Conservation (phyloP, 2,113 vertebrate species). For the Triplophysa dalaica region DNA sequence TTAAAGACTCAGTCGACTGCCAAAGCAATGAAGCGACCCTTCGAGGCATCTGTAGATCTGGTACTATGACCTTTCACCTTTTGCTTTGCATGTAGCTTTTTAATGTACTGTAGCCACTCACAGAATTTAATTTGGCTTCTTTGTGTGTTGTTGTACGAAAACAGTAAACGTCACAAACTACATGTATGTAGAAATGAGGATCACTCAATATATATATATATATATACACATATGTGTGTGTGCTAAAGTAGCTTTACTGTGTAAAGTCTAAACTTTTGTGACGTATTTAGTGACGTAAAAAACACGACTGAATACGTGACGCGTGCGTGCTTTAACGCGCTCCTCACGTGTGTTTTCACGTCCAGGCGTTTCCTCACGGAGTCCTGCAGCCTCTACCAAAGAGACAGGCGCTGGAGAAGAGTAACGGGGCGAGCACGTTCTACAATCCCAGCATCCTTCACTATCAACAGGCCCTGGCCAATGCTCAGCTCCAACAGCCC, state of each 20-base stretch:
- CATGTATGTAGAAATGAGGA: constrained; percentile 54
- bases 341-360: constrained; percentile 63
- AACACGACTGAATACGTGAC: no score
- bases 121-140: constrained; percentile 90
- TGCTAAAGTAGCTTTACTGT: constrained; percentile 6
- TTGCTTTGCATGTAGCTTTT: constrained; percentile 99
- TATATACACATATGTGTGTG: neutral
- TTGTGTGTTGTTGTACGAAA: constrained; percentile 75
- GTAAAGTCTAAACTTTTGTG: constrained; percentile 12
- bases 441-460: constrained; percentile 97
- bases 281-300: neutral
- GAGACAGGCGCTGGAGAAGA: constrained; percentile 98
- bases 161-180: constrained; percentile 64
- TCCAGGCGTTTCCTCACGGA: constrained; percentile 92
- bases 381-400: constrained; percentile 98
- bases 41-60: constrained; percentile 99
- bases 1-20: constrained; percentile 99
- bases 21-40: constrained; percentile 99
- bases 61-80: constrained; percentile 99
- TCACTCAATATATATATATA: constrained; percentile 51
- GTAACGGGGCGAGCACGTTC: constrained; percentile 86
- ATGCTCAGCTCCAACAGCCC: constrained; percentile 91
- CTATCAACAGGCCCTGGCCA: constrained; percentile 97
- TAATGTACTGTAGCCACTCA: constrained; percentile 93
- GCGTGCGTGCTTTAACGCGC: neutral